A percentile compares a stretch with the other conserved stretches of the same genome.
Evolutionary conservation across 2,113 vertebrate genomes (phyloP).

Genomic region (Apteryx owenii): DNA sequence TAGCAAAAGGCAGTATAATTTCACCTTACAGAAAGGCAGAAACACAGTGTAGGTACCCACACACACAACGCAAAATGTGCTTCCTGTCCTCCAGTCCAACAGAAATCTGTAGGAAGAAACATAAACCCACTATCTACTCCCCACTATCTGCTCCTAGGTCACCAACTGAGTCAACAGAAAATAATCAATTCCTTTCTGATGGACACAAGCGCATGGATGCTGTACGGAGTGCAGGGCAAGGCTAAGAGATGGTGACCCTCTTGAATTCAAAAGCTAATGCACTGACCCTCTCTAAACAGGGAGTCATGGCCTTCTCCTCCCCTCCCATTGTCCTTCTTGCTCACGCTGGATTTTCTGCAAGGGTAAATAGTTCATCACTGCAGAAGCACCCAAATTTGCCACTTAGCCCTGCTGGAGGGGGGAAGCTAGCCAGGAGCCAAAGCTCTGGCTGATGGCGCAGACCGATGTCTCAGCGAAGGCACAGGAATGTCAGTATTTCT

Average conservation of each 20-base stretch:
- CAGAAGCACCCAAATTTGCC: background rate
- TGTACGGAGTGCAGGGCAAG: background rate
- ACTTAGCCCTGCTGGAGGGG: background rate
- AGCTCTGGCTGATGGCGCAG: background rate
- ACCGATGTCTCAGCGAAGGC: background rate
- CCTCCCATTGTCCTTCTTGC: background rate
- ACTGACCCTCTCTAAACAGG: background rate
- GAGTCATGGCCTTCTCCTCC: background rate
- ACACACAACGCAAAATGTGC: background rate
- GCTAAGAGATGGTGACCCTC: background rate
- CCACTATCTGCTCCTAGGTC: background rate
- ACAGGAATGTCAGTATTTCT: background rate
- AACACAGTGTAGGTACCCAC: background rate
- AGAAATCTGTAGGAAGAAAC: background rate
- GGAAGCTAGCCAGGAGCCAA: background rate
- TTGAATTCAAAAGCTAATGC: background rate
- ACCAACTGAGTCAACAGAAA: background rate
- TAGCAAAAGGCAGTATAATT: background rate
- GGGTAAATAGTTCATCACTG: background rate
- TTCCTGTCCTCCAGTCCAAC: background rate
- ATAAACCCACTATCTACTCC: background rate
- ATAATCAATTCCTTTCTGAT: background rate
- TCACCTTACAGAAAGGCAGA: background rate
- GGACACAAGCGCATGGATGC: background rate
- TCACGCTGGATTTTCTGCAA: background rate